A percentile compares a stretch with the other conserved stretches of the same genome.
These are phyloP conservation scores for Poeciliopsis gracilis DNA, from an alignment of 2,797 vertebrate genomes.

Conservation along the genomic window DNA sequence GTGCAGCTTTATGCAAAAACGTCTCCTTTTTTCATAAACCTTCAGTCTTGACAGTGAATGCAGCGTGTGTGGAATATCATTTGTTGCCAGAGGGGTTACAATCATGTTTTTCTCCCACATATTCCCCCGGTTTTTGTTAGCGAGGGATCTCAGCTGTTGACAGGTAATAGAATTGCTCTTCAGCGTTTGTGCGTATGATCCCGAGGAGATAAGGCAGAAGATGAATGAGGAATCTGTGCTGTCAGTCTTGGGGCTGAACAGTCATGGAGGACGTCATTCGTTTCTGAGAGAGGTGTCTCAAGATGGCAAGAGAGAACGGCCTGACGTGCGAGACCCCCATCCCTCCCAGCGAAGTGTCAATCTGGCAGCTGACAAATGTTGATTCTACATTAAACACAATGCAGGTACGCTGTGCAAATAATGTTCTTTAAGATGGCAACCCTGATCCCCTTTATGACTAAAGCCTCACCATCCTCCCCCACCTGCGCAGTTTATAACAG, in stretches of 20 bases:
- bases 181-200: constrained; percentile 65
- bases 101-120: constrained; percentile 75
- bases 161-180: constrained; percentile 78
- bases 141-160: constrained; percentile 63
- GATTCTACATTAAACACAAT: constrained; percentile 78
- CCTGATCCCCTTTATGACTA: constrained; percentile 69
- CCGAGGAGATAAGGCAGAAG: constrained; percentile 66
- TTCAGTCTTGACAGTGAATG: constrained; percentile 49
- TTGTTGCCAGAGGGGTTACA: constrained; percentile 74
- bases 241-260: constrained; percentile 73
- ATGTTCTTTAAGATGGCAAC: constrained; percentile 76
- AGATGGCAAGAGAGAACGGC: constrained; percentile 50
- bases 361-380: constrained; percentile 81
- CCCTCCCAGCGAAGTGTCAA: constrained; percentile 36
- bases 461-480: constrained; percentile 65
- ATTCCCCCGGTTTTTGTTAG: constrained; percentile 73
- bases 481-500: constrained; percentile 68
- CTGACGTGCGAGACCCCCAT: constrained; percentile 60
- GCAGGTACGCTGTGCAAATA: constrained; percentile 78
- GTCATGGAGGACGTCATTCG: constrained; percentile 73
- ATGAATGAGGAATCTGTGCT: constrained; percentile 71
- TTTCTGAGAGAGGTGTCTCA: constrained; percentile 61
- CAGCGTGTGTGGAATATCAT: constrained; percentile 59
- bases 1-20: constrained; percentile 27
- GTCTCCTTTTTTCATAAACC: constrained; percentile 37